Conservation (phyloP, 2,888 invertebrate genomes). For the Entomobrya multifasciata region DNA sequence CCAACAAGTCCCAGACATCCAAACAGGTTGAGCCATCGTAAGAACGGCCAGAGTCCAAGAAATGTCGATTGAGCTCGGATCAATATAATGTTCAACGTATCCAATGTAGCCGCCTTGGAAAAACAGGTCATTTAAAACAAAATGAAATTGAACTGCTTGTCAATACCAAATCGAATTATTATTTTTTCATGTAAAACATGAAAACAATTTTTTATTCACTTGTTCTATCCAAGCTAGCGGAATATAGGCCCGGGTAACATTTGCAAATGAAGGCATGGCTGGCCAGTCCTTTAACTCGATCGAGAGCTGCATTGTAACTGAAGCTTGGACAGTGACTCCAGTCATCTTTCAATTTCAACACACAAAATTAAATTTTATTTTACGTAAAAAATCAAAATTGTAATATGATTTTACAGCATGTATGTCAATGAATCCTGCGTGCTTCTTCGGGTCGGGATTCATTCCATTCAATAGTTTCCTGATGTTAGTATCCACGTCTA, state of each 20-base stretch:
- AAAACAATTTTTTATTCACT: constrained; percentile 19
- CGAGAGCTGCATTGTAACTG: constrained; percentile 65
- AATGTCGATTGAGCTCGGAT: constrained; percentile 53
- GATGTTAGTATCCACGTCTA: constrained; percentile 53
- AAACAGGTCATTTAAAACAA: background rate
- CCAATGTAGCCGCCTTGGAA: constrained; percentile 51
- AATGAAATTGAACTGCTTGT: too few species aligned
- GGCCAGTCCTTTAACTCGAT: constrained; percentile 64
- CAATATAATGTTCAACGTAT: constrained; percentile 22
- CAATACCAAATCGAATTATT: too few species aligned
- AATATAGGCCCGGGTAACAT: constrained; percentile 48
- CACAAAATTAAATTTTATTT: background rate
- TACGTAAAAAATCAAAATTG: too few species aligned
- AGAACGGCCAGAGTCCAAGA: constrained; percentile 52
- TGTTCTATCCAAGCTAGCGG: constrained; percentile 70
- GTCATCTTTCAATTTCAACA: constrained; percentile 32
- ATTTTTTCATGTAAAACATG: background rate
- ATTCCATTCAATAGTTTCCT: constrained; percentile 56
- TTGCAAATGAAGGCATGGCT: constrained; percentile 67
- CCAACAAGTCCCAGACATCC: constrained; percentile 49
- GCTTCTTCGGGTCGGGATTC: constrained; percentile 47
- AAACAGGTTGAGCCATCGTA: constrained; percentile 52
- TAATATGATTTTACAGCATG: constrained; percentile 64
- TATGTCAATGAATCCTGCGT: constrained; percentile 61
- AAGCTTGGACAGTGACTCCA: constrained; percentile 60